Evolutionary conservation across 2,888 invertebrate species (phyloP).

Genomic region (Drosophila borealis): DNA sequence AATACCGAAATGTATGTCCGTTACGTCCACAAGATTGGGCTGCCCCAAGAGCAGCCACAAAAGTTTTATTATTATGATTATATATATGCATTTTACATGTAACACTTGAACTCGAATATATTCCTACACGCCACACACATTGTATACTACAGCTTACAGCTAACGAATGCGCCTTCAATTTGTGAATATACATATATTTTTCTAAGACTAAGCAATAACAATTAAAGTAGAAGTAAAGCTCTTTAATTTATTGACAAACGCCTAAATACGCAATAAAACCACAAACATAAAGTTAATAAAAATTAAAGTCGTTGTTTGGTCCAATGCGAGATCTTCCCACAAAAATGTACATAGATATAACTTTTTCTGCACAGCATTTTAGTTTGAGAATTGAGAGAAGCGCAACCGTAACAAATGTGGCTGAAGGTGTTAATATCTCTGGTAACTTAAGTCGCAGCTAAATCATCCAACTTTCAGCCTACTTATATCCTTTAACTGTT

Average conservation of each 20-base stretch:
- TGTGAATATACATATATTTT: constrained; percentile 61
- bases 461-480: background rate
- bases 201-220: constrained; percentile 34
- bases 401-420: constrained; percentile 15
- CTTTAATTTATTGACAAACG: constrained; percentile 49
- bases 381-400: constrained; percentile 34
- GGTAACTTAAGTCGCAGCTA: constrained; percentile 36
- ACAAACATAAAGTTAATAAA: constrained; percentile 1
- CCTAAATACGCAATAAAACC: constrained; percentile 43
- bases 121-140: constrained; percentile 54
- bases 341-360: constrained; percentile 24
- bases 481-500: background rate
- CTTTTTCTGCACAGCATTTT: constrained; percentile 50
- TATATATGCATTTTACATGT: constrained; percentile 40
- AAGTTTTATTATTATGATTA: constrained; percentile 41
- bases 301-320: background rate
- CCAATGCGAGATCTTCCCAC: background rate
- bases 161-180: constrained; percentile 72
- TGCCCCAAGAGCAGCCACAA: constrained; percentile 42
- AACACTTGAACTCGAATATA: constrained; percentile 46
- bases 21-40: constrained; percentile 50
- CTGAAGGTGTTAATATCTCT: constrained; percentile 11
- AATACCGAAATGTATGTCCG: constrained; percentile 46
- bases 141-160: constrained; percentile 67
- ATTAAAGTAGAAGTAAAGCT: constrained; percentile 15